Evolutionary conservation across 2,797 vertebrate species (phyloP).

Genomic region (Carcharodon carcharias): DNA sequence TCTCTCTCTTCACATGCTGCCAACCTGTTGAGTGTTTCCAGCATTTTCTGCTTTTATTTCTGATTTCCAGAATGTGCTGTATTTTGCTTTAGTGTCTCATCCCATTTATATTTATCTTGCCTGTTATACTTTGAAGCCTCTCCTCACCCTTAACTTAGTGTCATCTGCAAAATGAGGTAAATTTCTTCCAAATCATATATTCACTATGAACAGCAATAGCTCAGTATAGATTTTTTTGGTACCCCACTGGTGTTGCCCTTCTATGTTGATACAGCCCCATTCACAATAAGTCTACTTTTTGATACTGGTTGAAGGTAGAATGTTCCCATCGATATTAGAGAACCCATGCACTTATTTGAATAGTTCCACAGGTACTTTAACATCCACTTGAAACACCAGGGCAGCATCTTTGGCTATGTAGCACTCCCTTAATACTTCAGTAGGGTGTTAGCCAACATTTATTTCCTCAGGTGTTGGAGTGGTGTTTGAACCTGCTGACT

Average conservation of each 20-base stretch:
- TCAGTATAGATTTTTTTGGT: not conserved
- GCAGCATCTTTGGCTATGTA: not conserved
- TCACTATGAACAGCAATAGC: not conserved
- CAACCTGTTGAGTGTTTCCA: too few species aligned
- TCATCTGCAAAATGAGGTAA: not conserved
- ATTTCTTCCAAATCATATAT: not conserved
- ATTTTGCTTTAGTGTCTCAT: not conserved
- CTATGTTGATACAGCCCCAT: not conserved
- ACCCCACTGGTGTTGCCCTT: not conserved
- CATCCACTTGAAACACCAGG: not conserved
- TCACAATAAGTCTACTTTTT: not conserved
- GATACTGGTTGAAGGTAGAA: not conserved
- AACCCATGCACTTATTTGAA: not conserved
- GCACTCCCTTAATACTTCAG: not conserved
- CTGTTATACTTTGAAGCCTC: not conserved
- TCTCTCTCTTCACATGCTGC: too few species aligned
- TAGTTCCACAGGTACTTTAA: not conserved
- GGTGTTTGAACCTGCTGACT: not conserved
- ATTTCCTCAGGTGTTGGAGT: not conserved
- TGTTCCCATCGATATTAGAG: not conserved
- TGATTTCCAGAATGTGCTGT: not conserved
- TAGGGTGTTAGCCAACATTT: not conserved
- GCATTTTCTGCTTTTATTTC: too few species aligned
- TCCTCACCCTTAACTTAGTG: not conserved
- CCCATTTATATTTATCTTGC: not conserved